Conservation (phyloP, 2,888 invertebrate genomes). For the Nemoura dubitans region DNA sequence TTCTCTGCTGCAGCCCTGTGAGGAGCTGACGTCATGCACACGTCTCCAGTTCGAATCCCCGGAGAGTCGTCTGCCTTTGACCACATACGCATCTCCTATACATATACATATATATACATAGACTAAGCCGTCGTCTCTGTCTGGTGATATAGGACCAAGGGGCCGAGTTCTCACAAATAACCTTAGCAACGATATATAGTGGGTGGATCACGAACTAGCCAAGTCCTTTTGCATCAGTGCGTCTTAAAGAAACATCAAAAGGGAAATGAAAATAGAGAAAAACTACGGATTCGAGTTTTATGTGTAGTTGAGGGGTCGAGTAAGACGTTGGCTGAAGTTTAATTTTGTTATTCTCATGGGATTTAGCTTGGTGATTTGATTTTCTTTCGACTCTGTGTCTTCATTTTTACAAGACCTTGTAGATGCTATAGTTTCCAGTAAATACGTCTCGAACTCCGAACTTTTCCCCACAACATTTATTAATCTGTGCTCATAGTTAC, state of each 20-base stretch:
- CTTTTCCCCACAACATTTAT: no score
- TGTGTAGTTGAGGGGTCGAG: not conserved
- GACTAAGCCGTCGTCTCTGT: not conserved
- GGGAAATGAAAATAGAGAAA: not conserved
- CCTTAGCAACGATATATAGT: constrained; percentile 1
- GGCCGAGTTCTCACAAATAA: not conserved
- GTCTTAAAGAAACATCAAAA: constrained; percentile 1
- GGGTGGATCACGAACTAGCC: not conserved
- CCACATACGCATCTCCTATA: constrained; percentile 31
- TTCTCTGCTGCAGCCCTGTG: not conserved
- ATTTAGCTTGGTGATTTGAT: not conserved
- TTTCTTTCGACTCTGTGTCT: no score
- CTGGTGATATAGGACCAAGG: constrained; percentile 15
- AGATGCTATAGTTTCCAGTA: no score
- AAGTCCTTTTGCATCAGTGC: constrained; percentile 9
- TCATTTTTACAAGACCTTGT: no score
- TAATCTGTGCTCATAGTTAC: no score
- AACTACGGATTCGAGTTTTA: not conserved
- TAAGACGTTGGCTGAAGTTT: not conserved
- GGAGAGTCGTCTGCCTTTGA: constrained; percentile 30
- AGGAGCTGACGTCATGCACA: constrained; percentile 20
- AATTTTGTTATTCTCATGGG: not conserved
- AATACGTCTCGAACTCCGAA: no score
- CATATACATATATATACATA: not conserved
- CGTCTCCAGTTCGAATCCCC: constrained; percentile 30